Evolutionary conservation across 1,140 invertebrate species (phyloP), one percentile per base, ranked within the genome.

Genomic region (Magallana ariakensis): DNA sequence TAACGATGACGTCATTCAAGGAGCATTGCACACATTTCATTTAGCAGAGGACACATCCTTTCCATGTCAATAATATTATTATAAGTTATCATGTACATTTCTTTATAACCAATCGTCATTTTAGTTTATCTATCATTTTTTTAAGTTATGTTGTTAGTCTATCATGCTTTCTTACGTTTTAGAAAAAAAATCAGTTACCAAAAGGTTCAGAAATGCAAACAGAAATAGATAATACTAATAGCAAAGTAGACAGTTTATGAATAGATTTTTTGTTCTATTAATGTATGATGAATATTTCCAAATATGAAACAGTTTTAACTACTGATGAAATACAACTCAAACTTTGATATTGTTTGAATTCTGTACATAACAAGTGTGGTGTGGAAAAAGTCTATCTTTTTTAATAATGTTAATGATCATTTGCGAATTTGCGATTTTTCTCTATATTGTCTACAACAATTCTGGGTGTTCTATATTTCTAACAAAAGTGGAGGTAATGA

Each of bases 141-240:
- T 75, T 75, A 75, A 75, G 66, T 75, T 75, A 60, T 75, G 13
- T 75, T 26, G 33, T 26, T 75, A 75, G 66, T 26, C 10, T 11
- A 75, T 33, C 66, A 26, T 75, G 66, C 66, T 75, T 33, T 75
- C 22, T 75, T 75, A 75, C 9, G 22, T 75, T 75, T 46, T 13
- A 60, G 15, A 16, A 16, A 16, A 16, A 16, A 3, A 75, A 33
- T 26, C 22, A 26, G 13, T 10, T 26, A 26, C 15, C 9, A 75
- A 13, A 26, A 26, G 33, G 33, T 11, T 9, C 9, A 4, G 19
- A n/a, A 75, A 13, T 26, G 22, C 13, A 13, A 75, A 26, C 22
- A 10, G 5, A 75, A 75, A 11, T 75, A 75, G 66, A 75, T 15
- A 46, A 33, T 22, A 75, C 66, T 75, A 75, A 75, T 75, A 22